A percentile compares a stretch with the other conserved stretches of the same genome.
Evolutionary conservation across 1,140 invertebrate genomes (phyloP).

Genomic region (Drosophila baimaii): DNA sequence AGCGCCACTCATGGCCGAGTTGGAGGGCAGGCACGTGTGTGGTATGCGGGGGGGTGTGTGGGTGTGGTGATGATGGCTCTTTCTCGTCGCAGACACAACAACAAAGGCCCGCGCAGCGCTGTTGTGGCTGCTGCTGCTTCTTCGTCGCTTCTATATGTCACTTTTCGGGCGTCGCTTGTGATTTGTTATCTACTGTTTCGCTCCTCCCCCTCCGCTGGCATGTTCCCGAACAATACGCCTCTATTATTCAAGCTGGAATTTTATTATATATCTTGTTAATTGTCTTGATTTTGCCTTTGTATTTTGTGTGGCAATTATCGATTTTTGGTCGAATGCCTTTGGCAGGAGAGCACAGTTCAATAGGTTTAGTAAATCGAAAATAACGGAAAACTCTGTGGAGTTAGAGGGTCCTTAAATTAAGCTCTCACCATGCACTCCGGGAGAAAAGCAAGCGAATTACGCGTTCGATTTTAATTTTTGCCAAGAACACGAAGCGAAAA

Average conservation of each 20-base stretch:
- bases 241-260: conserved; percentile 55
- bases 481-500: conserved; percentile 57
- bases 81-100: conserved; percentile 45
- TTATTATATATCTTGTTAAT: conserved; percentile 33
- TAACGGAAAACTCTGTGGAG: no score
- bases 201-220: conserved; percentile 58
- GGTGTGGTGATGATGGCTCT: conserved; percentile 3
- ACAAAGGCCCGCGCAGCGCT: conserved; percentile 60
- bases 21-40: conserved; percentile 20
- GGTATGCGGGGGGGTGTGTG: not conserved
- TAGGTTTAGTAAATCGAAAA: not conserved
- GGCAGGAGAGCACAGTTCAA: not conserved
- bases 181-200: conserved; percentile 59
- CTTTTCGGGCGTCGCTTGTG: conserved; percentile 69
- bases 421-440: conserved; percentile 21
- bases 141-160: conserved; percentile 44
- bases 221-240: conserved; percentile 48
- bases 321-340: conserved; percentile 46
- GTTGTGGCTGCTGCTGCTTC: conserved; percentile 27
- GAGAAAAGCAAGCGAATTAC: conserved; percentile 40
- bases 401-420: not conserved
- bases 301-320: conserved; percentile 63
- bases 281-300: conserved; percentile 38
- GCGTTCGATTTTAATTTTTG: conserved; percentile 43
- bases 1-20: conserved; percentile 43